phyloP scores from a whole-genome alignment of 2,797 vertebrate genomes.

The Danio tinwini region DNA sequence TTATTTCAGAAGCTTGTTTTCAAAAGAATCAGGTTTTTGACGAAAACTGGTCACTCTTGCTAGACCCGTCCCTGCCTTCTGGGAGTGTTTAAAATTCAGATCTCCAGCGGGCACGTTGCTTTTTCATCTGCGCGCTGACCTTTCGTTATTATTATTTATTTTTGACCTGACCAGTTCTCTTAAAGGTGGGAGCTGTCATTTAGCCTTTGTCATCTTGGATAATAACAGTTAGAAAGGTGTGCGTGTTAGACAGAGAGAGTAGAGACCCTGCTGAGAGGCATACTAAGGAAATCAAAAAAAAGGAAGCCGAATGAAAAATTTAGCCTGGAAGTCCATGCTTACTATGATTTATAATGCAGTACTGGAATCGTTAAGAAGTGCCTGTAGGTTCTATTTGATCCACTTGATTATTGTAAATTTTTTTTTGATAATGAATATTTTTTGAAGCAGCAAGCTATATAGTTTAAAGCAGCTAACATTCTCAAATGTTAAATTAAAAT shows the following conservation, averaged over 20 bases:
- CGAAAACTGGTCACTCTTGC: constrained; percentile 22
- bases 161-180: constrained; percentile 51
- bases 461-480: neutral
- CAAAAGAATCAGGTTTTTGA: neutral
- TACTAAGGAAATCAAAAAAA: neutral
- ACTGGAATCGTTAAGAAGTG: neutral
- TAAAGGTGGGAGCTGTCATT: constrained; percentile 58
- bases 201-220: constrained; percentile 50
- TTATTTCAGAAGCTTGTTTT: no score
- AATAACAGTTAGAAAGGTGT: constrained; percentile 47
- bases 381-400: neutral
- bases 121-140: constrained; percentile 60
- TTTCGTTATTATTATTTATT: constrained; percentile 50
- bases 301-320: neutral
- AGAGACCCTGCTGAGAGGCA: constrained; percentile 1
- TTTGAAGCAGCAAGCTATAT: neutral
- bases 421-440: neutral
- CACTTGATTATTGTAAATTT: neutral
- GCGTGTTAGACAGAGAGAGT: neutral
- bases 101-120: constrained; percentile 49
- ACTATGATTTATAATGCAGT: neutral
- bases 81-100: constrained; percentile 55
- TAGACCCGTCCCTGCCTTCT: constrained; percentile 28
- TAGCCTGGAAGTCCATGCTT: neutral
- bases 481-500: neutral